phyloP scores from a whole-genome alignment of 1,140 invertebrate genomes.

The Diprion similis region DNA sequence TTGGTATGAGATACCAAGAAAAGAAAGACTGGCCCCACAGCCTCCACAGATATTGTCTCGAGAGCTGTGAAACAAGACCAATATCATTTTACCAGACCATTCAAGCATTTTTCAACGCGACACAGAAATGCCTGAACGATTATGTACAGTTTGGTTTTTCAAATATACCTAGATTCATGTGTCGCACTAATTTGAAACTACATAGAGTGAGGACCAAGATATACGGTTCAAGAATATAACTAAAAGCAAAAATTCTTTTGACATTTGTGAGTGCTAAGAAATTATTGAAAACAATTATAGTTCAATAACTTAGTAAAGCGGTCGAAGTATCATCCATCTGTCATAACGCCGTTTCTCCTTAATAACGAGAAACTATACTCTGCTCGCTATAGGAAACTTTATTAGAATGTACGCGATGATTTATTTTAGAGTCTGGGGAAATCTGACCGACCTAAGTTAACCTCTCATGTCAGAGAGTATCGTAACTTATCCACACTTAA shows the following conservation, averaged over 20 bases:
- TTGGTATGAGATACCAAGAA: constrained; percentile 28
- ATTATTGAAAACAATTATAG: too few relatives aligned
- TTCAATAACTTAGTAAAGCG: too few relatives aligned
- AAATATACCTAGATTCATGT: not conserved
- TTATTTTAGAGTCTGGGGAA: too few relatives aligned
- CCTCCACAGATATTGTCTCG: constrained; percentile 23
- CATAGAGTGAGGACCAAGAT: not conserved
- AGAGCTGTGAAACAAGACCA: constrained; percentile 21
- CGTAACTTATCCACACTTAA: not conserved
- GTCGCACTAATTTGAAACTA: not conserved
- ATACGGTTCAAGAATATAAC: not conserved
- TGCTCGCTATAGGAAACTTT: too few relatives aligned
- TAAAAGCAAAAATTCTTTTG: not conserved
- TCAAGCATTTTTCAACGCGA: not conserved
- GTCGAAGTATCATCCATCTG: too few relatives aligned
- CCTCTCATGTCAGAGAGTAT: not conserved
- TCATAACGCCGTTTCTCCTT: too few relatives aligned
- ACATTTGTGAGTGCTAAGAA: too few relatives aligned
- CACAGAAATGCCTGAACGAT: not conserved
- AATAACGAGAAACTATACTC: too few relatives aligned
- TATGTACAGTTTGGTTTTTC: not conserved
- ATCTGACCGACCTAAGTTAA: too few relatives aligned
- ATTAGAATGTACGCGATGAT: too few relatives aligned
- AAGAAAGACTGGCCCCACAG: constrained; percentile 27
- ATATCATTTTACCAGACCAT: constrained; percentile 11